Conservation (phyloP, 2,113 vertebrate genomes). For the Megaceryle maxima region DNA sequence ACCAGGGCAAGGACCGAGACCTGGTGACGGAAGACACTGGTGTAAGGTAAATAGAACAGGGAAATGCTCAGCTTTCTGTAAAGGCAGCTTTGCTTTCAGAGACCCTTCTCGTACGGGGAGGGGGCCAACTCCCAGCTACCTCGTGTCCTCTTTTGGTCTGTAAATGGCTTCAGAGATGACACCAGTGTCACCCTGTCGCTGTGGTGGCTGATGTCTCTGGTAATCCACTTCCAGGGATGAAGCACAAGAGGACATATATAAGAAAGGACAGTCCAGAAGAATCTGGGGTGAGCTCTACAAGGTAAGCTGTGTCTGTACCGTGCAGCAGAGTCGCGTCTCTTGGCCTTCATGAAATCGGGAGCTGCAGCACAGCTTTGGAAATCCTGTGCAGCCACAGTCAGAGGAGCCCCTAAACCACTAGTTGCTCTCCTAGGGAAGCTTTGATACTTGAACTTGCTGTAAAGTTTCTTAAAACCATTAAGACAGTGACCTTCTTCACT, state of each 20-base stretch:
- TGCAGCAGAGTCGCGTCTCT: not conserved
- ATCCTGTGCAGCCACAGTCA: not conserved
- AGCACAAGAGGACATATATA: slow-evolving; percentile 92
- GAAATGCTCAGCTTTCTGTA: not conserved
- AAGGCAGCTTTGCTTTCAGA: not conserved
- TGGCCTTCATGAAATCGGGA: not conserved
- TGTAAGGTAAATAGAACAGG: slow-evolving; percentile 80
- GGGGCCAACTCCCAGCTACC: not conserved
- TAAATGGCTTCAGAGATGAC: not conserved
- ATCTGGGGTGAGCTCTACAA: slow-evolving; percentile 99
- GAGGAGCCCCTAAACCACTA: not conserved
- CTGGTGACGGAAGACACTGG: slow-evolving; percentile 89
- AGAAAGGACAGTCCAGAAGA: slow-evolving; percentile 96
- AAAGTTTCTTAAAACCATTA: not conserved
- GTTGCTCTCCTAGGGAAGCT: not conserved
- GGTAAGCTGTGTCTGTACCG: slow-evolving; percentile 59
- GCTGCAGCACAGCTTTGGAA: not conserved
- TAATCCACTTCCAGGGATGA: slow-evolving; percentile 79
- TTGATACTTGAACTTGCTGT: not conserved
- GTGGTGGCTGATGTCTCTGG: slow-evolving; percentile 31
- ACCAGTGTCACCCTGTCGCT: not conserved
- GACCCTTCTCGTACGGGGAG: not conserved
- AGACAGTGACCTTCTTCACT: not conserved
- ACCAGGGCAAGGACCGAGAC: slow-evolving; percentile 85
- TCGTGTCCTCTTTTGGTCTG: not conserved